phyloP scores from a whole-genome alignment of 1,140 invertebrate species.

The Cotesia vestalis region DNA sequence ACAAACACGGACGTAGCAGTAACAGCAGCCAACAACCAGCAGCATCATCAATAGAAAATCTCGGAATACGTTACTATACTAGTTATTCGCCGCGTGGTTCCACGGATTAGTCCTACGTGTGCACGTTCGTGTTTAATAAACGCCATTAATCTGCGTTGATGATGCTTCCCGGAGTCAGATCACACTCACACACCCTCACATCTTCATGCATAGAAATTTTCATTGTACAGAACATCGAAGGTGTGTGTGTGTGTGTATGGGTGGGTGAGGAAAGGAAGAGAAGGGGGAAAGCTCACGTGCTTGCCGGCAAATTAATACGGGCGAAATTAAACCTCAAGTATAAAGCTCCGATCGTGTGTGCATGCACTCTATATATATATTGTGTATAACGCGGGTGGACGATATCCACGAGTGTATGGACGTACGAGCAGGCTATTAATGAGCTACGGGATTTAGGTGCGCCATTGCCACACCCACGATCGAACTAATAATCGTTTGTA shows the following conservation, averaged over 20 bases:
- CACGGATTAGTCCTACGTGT: conserved; percentile 30
- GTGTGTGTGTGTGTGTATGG: background rate
- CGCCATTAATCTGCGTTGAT: conserved; percentile 49
- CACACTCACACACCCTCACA: background rate
- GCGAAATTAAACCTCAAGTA: conserved; percentile 62
- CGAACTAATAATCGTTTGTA: conserved; percentile 1
- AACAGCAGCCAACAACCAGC: no score
- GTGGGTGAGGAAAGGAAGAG: no score
- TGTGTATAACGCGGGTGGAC: no score
- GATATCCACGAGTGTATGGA: no score
- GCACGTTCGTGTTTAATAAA: conserved; percentile 55
- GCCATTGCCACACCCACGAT: conserved; percentile 44
- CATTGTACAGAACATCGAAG: background rate
- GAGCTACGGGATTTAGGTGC: conserved; percentile 57
- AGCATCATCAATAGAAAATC: conserved; percentile 9
- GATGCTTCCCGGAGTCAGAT: conserved; percentile 13
- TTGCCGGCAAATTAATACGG: conserved; percentile 62
- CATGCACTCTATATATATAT: background rate
- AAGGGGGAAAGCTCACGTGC: conserved; percentile 37
- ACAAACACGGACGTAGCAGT: no score
- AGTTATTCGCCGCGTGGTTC: conserved; percentile 1
- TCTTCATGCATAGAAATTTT: background rate
- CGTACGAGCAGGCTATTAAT: conserved; percentile 51
- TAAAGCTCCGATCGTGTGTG: conserved; percentile 44
- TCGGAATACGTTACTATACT: background rate